Conservation (phyloP, 2,797 vertebrate genomes). For the Melanotaenia boesemani region DNA sequence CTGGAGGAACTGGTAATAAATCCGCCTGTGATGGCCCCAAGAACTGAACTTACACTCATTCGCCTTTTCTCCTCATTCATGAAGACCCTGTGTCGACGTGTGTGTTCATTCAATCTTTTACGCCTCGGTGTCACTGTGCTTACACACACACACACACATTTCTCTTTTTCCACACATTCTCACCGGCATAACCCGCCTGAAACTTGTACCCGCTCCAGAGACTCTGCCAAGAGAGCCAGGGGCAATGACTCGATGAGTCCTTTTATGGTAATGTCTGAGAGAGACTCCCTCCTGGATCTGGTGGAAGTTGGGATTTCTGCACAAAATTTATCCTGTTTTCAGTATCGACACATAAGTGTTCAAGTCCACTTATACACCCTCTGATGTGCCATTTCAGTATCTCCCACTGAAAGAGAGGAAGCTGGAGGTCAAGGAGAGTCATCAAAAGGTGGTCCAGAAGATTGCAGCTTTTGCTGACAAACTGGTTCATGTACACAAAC, state of each 20-base stretch:
- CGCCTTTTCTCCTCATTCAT: constrained; percentile 58
- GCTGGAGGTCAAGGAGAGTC: constrained; percentile 31
- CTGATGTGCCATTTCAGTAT: constrained; percentile 35
- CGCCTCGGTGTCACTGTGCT: constrained; percentile 67
- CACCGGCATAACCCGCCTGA: constrained; percentile 30
- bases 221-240: constrained; percentile 54
- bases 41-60: constrained; percentile 64
- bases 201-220: constrained; percentile 48
- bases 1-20: constrained; percentile 46
- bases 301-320: constrained; percentile 58
- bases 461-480: constrained; percentile 43
- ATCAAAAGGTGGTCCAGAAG: constrained; percentile 29
- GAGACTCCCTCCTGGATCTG: constrained; percentile 23
- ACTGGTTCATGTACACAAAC: constrained; percentile 47
- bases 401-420: constrained; percentile 42
- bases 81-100: constrained; percentile 50
- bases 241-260: constrained; percentile 17
- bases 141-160: constrained; percentile 30
- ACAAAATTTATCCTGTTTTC: constrained; percentile 68
- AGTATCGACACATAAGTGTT: constrained; percentile 63
- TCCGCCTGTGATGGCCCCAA: constrained; percentile 55
- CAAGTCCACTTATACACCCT: constrained; percentile 46
- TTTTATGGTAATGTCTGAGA: constrained; percentile 35
- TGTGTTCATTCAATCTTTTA: constrained; percentile 58
- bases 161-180: constrained; percentile 39